phyloP scores from a whole-genome alignment of 1,140 invertebrate genomes.

The Trichonephila inaurata region DNA sequence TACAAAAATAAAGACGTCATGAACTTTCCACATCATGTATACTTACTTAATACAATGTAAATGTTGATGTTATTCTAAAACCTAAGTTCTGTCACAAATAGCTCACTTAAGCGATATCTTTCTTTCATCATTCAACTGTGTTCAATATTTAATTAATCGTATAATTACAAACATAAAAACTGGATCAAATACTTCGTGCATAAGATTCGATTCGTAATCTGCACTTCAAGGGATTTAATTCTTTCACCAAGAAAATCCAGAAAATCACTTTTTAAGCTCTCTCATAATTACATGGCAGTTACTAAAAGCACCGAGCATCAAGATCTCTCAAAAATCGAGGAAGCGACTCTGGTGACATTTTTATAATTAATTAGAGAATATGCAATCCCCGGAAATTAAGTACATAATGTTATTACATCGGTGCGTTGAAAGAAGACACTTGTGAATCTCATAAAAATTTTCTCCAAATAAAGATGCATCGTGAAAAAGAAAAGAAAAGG shows the following conservation, averaged over 20 bases:
- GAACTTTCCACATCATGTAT: too few species aligned
- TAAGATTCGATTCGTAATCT: too few species aligned
- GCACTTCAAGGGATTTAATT: too few species aligned
- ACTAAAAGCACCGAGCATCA: not conserved
- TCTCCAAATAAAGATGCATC: not conserved
- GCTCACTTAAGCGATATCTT: too few species aligned
- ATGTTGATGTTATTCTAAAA: too few species aligned
- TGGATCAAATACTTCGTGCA: too few species aligned
- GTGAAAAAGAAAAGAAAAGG: not conserved
- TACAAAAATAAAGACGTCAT: too few species aligned
- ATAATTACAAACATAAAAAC: too few species aligned
- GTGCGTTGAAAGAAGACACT: not conserved
- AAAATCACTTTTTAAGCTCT: not conserved
- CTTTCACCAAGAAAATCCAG: not conserved
- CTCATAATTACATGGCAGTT: not conserved
- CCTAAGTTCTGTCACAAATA: too few species aligned
- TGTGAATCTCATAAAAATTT: not conserved
- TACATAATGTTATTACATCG: conserved; percentile 13
- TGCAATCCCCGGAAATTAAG: not conserved
- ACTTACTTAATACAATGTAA: too few species aligned
- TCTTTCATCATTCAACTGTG: too few species aligned
- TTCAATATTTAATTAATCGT: too few species aligned
- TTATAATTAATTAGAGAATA: conserved; percentile 39
- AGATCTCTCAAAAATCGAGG: not conserved
- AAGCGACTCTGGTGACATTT: not conserved